Evolutionary conservation across 2,888 invertebrate genomes (phyloP), one percentile per base, ranked within the genome.

Genomic region (Gryllus longicercus): DNA sequence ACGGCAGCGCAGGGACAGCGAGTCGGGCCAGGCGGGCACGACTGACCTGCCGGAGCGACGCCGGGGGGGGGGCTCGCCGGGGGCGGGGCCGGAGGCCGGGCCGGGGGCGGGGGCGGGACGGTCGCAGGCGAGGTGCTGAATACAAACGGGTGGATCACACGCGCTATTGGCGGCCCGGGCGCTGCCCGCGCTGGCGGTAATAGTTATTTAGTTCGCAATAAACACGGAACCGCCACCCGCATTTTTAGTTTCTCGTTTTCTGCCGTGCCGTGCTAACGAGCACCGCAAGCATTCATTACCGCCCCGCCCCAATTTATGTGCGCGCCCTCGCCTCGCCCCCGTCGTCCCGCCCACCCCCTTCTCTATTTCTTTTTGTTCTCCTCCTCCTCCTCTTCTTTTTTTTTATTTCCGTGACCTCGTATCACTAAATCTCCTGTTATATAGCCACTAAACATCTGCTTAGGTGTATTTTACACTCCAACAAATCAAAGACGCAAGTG

Each of bases 131-230:
- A 38, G 38, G 38, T 38, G 63, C 63, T n/a, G 63, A 14, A 63
- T 63, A 63, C 63, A 63, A 63, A 63, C 63, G 63, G 63, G 63
- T 14, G 63, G 63, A 63, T 63, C 63, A n/a, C 63, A n/a, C 63
- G n/a, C n/a, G 63, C 16, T n/a, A 63, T 63, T 18, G n/a, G 63
- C n/a, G 63, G 63, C 63, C 1, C 14, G 16, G 63, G 63, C n/a
- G 10, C 11, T 14, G 63, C 16, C 63, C 16, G 63, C 63, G 63
- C 14, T 75, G 74, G 50, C 75, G 23, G 38, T 79, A 79, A 79
- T 79, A 75, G 79, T 49, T 79, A 74, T 79, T 79, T 79, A 79
- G 74, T 50, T 75, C 75, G 74, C 79, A 75, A 79, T 79, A 79
- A 79, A 79, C 79, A 74, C 75, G 63, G 63, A n/a, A n/a, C n/a